These are phyloP conservation scores for Caloenas nicobarica DNA, from an alignment of 2,113 vertebrate species.

Conservation along the genomic window DNA sequence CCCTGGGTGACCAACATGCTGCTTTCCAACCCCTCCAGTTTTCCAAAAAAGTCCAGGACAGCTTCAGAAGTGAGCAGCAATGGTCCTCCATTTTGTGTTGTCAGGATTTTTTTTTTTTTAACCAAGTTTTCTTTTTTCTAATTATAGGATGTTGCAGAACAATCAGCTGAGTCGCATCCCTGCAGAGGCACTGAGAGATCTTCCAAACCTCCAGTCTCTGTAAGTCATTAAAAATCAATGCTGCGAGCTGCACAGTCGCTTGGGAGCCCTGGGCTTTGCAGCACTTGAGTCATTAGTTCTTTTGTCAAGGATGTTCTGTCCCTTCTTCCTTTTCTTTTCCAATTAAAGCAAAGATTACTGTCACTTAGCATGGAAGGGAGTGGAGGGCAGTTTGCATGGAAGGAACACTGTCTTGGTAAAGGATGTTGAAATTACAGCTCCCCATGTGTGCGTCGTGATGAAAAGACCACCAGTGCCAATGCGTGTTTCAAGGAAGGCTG, in stretches of 20 bases:
- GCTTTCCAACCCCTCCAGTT: neutral
- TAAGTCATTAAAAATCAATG: conserved; percentile 77
- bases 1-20: neutral
- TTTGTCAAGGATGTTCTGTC: conserved; percentile 44
- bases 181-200: conserved; percentile 87
- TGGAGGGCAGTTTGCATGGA: neutral
- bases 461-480: conserved; percentile 19
- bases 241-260: neutral
- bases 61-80: neutral
- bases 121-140: conserved; percentile 32
- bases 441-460: neutral
- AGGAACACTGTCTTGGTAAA: neutral
- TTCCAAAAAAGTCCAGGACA: neutral
- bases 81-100: neutral
- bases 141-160: conserved; percentile 93
- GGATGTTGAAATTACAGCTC: conserved; percentile 47
- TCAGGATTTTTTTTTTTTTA: neutral
- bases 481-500: conserved; percentile 12
- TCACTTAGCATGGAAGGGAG: conserved; percentile 4
- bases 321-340: conserved; percentile 29
- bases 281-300: conserved; percentile 33
- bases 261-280: conserved; percentile 18
- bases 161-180: conserved; percentile 89
- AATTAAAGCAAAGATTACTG: conserved; percentile 19
- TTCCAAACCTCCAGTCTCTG: conserved; percentile 93